Evolutionary conservation across 2,888 invertebrate genomes (phyloP), one percentile per base, ranked within the genome.

Genomic region (Archips xylosteana): DNA sequence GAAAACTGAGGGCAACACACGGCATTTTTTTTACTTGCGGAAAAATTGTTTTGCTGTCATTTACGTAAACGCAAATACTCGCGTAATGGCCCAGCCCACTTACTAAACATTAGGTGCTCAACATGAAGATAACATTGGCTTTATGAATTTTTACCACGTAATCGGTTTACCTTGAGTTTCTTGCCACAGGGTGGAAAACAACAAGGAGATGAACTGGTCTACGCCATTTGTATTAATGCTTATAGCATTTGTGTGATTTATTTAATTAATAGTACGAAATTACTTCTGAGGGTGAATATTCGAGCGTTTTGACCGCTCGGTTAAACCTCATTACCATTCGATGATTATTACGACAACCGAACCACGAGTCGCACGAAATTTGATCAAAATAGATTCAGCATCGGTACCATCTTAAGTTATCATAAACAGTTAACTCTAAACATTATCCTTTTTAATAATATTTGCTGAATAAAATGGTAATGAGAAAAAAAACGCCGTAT

Each of bases 101-200:
- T 87, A 87, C 85, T 85, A 85, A 87, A 86, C 85, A 87, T 86
- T 83, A 85, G 82, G 80, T 81, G 81, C 83, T 86, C 82, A 80
- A 82, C 82, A 81, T 79, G 79, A 85, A 85, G 86, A 89, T 85
- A 87, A 87, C 88, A 88, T 87, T 86, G 82, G 83, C 84, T 89
- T 88, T 91, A 92, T 92, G 89, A 91, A 91, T 92, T 91, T 91
- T 92, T 89, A 89, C 89, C 88, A 83, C 85, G 87, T 91, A 91
- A 91, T 92, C 88, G 88, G 89, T 91, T 91, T 89, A 92, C 87
- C 87, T 87, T 84, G 86, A 88, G 87, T 87, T 85, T 81, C 83
- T n/a, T 57, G 15, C 65, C 61, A 42, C 49, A 47, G 70, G 39
- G 64, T 49, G 15, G 6, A 23, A 51, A 74, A 73, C 8, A 54